Evolutionary conservation across 2,888 invertebrate species (phyloP), one percentile per base, ranked within the genome.

Genomic region (Augochlorella aurata): DNA sequence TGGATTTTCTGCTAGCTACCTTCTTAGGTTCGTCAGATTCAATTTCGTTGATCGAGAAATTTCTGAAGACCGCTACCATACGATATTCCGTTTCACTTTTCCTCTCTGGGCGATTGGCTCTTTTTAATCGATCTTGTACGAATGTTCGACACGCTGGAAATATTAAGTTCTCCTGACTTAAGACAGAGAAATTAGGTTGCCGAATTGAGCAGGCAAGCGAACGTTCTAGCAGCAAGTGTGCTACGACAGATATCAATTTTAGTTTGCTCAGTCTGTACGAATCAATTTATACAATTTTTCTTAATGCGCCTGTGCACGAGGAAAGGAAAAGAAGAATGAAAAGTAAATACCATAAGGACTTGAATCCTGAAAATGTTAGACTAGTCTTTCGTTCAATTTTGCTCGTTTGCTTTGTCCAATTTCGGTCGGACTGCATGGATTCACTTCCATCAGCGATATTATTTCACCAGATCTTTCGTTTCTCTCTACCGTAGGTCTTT

Each of bases 401-500:
- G 58, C 76, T 83, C 83, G 83, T 79, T 83, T 80, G 78, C 85
- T 79, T 85, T 73, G 77, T 83, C 87, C 87, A 86, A 86, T 87
- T 82, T 87, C 80, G 78, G 77, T 74, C 72, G 81, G 85, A 82
- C 78, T 72, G 78, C 70, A 67, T 79, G 83, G 82, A 83, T 85
- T 87, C 87, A 76, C 85, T 87, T 88, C 88, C 86, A 87, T 89
- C 89, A 87, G 88, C 83, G 84, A 88, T 89, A 88, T 88, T 84
- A 89, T 88, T 88, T 85, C 83, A 82, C 79, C 78, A 67, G 87
- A 79, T 79, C 68, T 76, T 77, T 79, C 84, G 76, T 83, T 84
- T 65, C 83, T 70, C 47, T 58, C 79, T 63, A 72, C 72, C 74
- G 65, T 69, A 58, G 75, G 63, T 86, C 71, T 74, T 86, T 73